Conservation (phyloP, 2,797 vertebrate species). For the Neostethus bicornis region DNA sequence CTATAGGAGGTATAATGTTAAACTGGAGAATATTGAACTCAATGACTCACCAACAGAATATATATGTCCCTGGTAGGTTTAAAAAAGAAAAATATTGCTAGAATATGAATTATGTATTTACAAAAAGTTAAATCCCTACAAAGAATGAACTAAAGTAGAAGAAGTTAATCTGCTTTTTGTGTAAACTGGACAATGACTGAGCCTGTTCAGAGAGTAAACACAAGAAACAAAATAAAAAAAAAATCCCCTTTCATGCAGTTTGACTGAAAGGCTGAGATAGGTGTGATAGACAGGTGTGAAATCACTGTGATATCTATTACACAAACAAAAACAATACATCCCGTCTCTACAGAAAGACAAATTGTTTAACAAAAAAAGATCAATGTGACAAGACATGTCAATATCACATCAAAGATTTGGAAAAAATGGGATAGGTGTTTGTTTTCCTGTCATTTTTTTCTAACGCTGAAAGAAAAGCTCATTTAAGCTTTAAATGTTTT, state of each 20-base stretch:
- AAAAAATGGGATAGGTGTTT: constrained; percentile 22
- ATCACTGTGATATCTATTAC: constrained; percentile 43
- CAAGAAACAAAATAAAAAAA: constrained; percentile 4
- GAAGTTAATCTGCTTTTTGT: constrained; percentile 38
- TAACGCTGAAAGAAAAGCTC: neutral
- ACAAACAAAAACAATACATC: constrained; percentile 54
- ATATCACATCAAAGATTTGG: constrained; percentile 22
- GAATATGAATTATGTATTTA: constrained; percentile 70
- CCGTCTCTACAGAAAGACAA: constrained; percentile 49
- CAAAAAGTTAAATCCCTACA: too few relatives aligned
- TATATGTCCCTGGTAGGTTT: constrained; percentile 14
- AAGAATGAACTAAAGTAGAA: too few relatives aligned
- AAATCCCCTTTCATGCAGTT: constrained; percentile 12
- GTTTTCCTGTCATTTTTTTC: neutral
- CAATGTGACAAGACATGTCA: constrained; percentile 19
- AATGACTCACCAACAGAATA: constrained; percentile 12
- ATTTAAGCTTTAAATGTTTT: neutral
- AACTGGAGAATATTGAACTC: constrained; percentile 43
- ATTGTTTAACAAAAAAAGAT: constrained; percentile 46
- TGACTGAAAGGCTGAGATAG: constrained; percentile 27
- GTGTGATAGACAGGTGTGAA: constrained; percentile 62
- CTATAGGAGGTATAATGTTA: constrained; percentile 52
- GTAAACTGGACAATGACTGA: constrained; percentile 36
- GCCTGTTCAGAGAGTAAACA: constrained; percentile 41
- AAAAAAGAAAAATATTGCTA: constrained; percentile 65